Base-by-base conservation (phyloP, 2,888 invertebrate species). In the Leptura quadrifasciata region DNA sequence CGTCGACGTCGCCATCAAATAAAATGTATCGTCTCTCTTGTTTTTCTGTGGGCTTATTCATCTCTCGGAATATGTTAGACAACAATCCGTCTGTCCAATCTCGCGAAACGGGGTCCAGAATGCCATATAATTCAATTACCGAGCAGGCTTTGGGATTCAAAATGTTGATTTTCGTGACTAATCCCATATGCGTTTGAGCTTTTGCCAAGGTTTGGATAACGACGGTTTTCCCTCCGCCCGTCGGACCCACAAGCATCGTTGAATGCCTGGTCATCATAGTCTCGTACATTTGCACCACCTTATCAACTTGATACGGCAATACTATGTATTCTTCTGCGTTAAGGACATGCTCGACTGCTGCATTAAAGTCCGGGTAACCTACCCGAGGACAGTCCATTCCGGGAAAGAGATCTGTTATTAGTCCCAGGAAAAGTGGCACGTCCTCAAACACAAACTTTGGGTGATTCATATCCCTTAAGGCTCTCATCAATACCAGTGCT, bases 181-280 rank as follows among this genome's bases (percentile, higher is more conserved):
- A 90, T 1, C 94, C 94, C 79, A 97, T 89, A 80, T 92, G 89
- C 63, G 92, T 94, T 89, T 97, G 97, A 12, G 96, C 94, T 84
- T 94, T 94, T 79, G 95, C 93, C 58, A 97, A 89, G 1, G 94
- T 93, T 82, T 94, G 92, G 78, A 97, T 92, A 39, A 98, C 94
- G 52, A 97, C 95, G 1, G 95, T 93, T 90, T 98, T 98, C 18
- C 98, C 98, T 24, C 97, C 97, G 27, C 97, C 97, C 4, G 97
- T 97, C 20, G 97, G 97, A 0, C 98, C 98, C 2, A 97, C 95
- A 78, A 98, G 88, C 97, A 98, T 97, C 3, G 95, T 93, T 68
- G 96, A 96, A 89, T 97, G 97, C 52, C 97, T 92, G 0, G 96
- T 97, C 95, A 96, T 95, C 97, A 97, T 97, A 0, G 97, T 96